Evolutionary conservation across 2,888 invertebrate genomes (phyloP).

Genomic region (Pachydiplax longipennis): DNA sequence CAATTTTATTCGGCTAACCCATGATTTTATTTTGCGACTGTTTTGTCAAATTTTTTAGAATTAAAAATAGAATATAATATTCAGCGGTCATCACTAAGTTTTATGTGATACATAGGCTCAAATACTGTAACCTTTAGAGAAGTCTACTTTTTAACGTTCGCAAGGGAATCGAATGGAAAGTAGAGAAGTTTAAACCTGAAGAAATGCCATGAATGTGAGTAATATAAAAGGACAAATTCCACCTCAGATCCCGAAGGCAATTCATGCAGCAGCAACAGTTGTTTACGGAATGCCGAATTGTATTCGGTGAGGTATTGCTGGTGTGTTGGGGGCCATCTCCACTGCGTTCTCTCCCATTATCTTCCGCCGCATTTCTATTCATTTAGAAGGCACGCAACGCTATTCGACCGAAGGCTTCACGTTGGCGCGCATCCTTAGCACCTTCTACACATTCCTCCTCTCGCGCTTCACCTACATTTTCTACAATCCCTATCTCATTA

Average conservation of each 20-base stretch:
- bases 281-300: neutral
- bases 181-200: no score
- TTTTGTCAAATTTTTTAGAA: no score
- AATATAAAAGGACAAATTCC: neutral
- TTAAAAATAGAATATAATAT: no score
- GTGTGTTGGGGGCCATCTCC: neutral
- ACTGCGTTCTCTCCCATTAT: neutral
- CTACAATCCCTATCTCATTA: neutral
- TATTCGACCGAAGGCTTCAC: neutral
- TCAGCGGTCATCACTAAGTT: no score
- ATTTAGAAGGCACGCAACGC: neutral
- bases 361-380: neutral
- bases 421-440: neutral
- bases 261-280: neutral
- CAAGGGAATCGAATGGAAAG: no score
- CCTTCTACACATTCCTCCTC: neutral
- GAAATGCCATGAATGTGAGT: no score
- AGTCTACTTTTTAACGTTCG: no score
- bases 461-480: neutral
- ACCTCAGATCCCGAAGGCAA: neutral
- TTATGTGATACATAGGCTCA: no score
- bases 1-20: no score
- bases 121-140: no score
- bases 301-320: neutral
- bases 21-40: no score